These are phyloP conservation scores for Hephaestus fuliginosus DNA, from an alignment of 2,797 vertebrate species.

Conservation along the genomic window DNA sequence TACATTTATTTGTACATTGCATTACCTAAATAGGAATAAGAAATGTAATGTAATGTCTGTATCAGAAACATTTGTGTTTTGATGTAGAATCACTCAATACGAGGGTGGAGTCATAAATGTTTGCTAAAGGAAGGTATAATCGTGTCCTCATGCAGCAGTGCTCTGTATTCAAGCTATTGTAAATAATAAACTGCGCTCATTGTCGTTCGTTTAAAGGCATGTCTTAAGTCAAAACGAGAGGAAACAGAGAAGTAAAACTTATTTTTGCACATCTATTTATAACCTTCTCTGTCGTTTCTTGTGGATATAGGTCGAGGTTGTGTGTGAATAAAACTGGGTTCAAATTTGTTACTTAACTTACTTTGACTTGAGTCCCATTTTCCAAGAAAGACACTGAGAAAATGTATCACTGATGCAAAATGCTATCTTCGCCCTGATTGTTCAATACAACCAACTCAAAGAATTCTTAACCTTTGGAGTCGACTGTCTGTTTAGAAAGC, in stretches of 20 bases:
- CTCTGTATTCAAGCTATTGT: slow-evolving; percentile 12
- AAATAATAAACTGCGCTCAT: neutral
- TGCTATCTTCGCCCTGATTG: slow-evolving; percentile 42
- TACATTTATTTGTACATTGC: neutral
- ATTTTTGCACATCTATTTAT: neutral
- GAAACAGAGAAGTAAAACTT: neutral
- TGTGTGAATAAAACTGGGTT: slow-evolving; percentile 1
- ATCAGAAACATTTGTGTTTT: slow-evolving; percentile 12
- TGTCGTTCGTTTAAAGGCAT: neutral
- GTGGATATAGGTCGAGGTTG: neutral
- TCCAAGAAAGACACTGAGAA: slow-evolving; percentile 19
- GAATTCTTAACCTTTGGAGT: slow-evolving; percentile 72
- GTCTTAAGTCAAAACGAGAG: neutral
- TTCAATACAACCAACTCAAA: slow-evolving; percentile 61
- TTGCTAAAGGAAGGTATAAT: slow-evolving; percentile 68
- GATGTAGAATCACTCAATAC: slow-evolving; percentile 24
- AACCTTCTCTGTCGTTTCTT: neutral
- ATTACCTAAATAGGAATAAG: neutral
- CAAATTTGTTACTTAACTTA: slow-evolving; percentile 16
- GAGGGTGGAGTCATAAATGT: slow-evolving; percentile 72
- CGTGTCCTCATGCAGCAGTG: slow-evolving; percentile 23
- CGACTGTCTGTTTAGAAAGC: slow-evolving; percentile 41
- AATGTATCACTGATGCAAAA: slow-evolving; percentile 29
- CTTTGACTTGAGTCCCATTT: slow-evolving; percentile 36
- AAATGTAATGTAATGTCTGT: slow-evolving; percentile 4